Base-by-base conservation (phyloP, 1,140 invertebrate genomes). In the Fopius arisanus region DNA sequence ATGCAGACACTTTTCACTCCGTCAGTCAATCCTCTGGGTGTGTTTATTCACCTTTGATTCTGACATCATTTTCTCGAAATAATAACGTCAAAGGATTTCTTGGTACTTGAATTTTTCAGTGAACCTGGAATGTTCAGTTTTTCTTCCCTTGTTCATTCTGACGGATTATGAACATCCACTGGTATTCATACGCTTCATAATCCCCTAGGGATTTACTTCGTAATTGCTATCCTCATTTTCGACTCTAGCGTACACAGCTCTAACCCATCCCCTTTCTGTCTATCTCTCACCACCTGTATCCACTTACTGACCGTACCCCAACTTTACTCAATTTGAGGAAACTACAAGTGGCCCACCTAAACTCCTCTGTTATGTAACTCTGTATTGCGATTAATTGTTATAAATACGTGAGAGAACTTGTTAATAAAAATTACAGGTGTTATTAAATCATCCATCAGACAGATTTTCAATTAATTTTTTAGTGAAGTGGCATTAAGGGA, bases 51-150 rank as follows among this genome's bases (percentile, higher is more conserved):
- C 28, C 62, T 33, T 65, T 65, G 28, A 65, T 65, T n/a, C 10
- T 65, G 5, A 12, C 62, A 65, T 65, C 62, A 33, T 65, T 65
- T 31, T 65, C 33, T 33, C 28, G n/a, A 33, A 65, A 65, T 31
- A 33, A 65, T 16, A 29, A 16, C 10, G 16, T 31, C 26, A 65
- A 31, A 33, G 29, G n/a, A 26, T 59, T 43, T 16, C 43, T 21
- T 51, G 9, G 2, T 26, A 26, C 26, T 59, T 59, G 19, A 21
- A 14, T 59, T 59, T 59, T 59, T 3, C 43, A n/a, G n/a, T n/a
- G n/a, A n/a, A n/a, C n/a, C n/a, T n/a, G n/a, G n/a, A 51, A 16
- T 51, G 43, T 19, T 51, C 19, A 16, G 3, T 43, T 43, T 43
- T 43, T 2, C 41, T 43, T 43, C 41, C 19, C 19, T 51, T 51